Evolutionary conservation across 2,888 invertebrate species (phyloP).

Genomic region (Caenorhabditis angaria): DNA sequence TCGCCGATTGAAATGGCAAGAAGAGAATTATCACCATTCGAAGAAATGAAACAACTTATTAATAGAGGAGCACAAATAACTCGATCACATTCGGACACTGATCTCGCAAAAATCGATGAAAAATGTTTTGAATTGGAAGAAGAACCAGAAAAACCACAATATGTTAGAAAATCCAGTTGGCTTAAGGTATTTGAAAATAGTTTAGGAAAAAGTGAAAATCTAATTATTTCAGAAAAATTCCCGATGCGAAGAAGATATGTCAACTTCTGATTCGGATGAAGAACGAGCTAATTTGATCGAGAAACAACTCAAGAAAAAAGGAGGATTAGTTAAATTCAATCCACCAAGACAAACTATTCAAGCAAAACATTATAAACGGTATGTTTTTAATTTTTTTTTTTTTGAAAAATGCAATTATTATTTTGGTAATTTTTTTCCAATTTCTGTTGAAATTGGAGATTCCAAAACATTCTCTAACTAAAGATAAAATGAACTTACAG

Average conservation of each 20-base stretch:
- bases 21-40: slow-evolving; percentile 15
- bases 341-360: slow-evolving; percentile 44
- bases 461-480: no score
- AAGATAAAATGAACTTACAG: slow-evolving; percentile 34
- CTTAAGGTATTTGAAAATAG: slow-evolving; percentile 16
- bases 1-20: neutral
- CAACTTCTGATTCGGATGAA: slow-evolving; percentile 39
- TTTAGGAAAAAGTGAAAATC: neutral
- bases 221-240: slow-evolving; percentile 25
- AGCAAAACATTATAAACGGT: slow-evolving; percentile 42
- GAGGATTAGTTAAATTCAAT: slow-evolving; percentile 42
- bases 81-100: slow-evolving; percentile 29
- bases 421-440: neutral
- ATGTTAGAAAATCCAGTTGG: slow-evolving; percentile 22
- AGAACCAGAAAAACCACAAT: slow-evolving; percentile 10
- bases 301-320: slow-evolving; percentile 42
- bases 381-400: neutral
- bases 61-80: slow-evolving; percentile 1
- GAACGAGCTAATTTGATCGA: slow-evolving; percentile 38
- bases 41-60: slow-evolving; percentile 6
- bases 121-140: neutral
- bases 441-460: neutral
- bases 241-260: slow-evolving; percentile 7
- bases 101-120: slow-evolving; percentile 2
- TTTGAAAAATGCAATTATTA: neutral